Evolutionary conservation across 1,140 invertebrate species (phyloP), one percentile per base, ranked within the genome.

Genomic region (Meloidogyne chitwoodi): DNA sequence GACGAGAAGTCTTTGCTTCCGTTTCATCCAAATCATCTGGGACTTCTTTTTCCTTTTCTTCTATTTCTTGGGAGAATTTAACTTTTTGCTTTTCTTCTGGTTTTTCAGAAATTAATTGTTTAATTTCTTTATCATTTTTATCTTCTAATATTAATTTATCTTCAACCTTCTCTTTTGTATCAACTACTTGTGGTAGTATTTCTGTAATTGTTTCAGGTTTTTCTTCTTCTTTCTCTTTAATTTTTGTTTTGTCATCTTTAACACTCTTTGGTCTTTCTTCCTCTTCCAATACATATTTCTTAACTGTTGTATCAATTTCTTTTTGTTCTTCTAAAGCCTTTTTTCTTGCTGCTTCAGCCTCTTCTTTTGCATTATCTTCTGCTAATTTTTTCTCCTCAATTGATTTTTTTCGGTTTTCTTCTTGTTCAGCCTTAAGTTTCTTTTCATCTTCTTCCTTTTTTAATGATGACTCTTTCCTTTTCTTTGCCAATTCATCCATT

Each of bases 321-420:
- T 22, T 41, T 26, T 31, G 44, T 24, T 63, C 71, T 48, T 63
- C 61, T 64, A 38, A 26, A 4, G 71, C 61, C 26, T 34, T 62
- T n/a, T 63, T 73, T 22, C 38, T 31, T 19, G 71, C 61, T 19
- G 44, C 61, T 56, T 73, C 61, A 27, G 71, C 71, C 11, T 73
- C 56, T 14, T 73, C 27, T 27, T 44, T 73, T 31, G 48, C 56
- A 19, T 16, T 62, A 19, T 34, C 16, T 63, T 73, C 61, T 19
- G 44, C 61, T 0, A 73, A 19, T 31, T 11, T 72, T 12, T 73
- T 73, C 56, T 73, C 61, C 31, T 26, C 48, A 5, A 73, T 62
- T 0, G 22, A 38, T 26, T 10, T 38, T 5, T 19, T 62, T 19
- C 44, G 12, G 0, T n/a, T 62, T 63, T 70, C 38, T 27, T 16